A percentile compares a stretch with the other conserved stretches of the same genome.
Conservation (phyloP, 2,797 vertebrate genomes). For the Sebastolobus altivelis region DNA sequence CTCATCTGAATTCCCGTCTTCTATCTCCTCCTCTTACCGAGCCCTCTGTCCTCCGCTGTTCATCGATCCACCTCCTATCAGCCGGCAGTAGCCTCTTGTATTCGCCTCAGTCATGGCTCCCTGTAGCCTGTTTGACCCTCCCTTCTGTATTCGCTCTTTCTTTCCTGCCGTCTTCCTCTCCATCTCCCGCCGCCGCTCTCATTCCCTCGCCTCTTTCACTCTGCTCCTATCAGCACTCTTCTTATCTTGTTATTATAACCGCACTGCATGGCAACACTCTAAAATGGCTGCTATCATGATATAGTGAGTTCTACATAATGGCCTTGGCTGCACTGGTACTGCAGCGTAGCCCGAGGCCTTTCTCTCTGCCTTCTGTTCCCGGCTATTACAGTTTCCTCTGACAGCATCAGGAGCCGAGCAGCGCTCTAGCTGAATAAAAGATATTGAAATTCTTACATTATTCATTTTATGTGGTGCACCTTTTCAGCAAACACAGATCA, state of each 20-base stretch:
- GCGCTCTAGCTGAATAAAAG: conserved; percentile 76
- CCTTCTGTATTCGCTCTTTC: conserved; percentile 40
- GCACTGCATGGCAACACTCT: conserved; percentile 77
- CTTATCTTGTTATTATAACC: conserved; percentile 86
- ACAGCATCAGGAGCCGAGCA: conserved; percentile 74
- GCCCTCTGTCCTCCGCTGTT: conserved; percentile 25
- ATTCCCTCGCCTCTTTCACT: conserved; percentile 49
- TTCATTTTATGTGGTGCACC: conserved; percentile 70
- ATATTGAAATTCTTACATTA: conserved; percentile 79
- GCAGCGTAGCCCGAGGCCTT: conserved; percentile 61
- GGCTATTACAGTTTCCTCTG: conserved; percentile 82
- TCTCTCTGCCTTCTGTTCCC: conserved; percentile 67
- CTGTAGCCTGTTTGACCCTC: conserved; percentile 61
- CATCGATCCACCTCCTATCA: conserved; percentile 63
- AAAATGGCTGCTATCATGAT: conserved; percentile 80
- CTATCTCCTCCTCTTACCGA: conserved; percentile 38
- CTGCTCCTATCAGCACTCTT: conserved; percentile 66
- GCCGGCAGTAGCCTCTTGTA: conserved; percentile 44
- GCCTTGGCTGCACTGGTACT: conserved; percentile 68
- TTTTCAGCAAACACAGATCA: conserved; percentile 54
- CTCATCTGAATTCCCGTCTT: conserved; percentile 26
- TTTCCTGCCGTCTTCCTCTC: conserved; percentile 28
- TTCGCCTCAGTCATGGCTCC: conserved; percentile 64
- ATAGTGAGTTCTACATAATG: conserved; percentile 78
- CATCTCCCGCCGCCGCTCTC: conserved; percentile 37